Evolutionary conservation across 2,888 invertebrate species (phyloP).

Genomic region (Erebia aethiops): DNA sequence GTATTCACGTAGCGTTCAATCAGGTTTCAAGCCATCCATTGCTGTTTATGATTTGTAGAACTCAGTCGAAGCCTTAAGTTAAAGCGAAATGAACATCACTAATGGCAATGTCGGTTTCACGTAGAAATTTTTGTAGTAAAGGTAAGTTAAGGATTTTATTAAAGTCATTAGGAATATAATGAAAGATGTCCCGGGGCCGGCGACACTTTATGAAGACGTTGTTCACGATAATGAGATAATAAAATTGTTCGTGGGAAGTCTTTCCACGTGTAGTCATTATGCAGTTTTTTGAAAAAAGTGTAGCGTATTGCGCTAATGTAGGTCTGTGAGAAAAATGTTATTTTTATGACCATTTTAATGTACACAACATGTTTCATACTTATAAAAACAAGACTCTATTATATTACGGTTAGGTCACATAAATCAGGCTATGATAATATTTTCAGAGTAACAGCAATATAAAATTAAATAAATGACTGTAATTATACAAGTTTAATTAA

Average conservation of each 20-base stretch:
- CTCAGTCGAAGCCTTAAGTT: conserved; percentile 14
- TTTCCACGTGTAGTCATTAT: conserved; percentile 44
- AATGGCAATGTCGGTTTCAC: neutral
- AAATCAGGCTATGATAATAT: conserved; percentile 1
- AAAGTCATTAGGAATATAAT: conserved; percentile 70
- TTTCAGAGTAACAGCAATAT: neutral
- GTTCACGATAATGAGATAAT: conserved; percentile 76
- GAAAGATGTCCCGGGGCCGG: conserved; percentile 72
- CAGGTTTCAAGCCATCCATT: conserved; percentile 42
- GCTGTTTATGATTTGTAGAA: conserved; percentile 28
- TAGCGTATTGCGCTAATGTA: conserved; percentile 35
- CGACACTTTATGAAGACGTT: conserved; percentile 77
- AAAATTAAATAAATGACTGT: conserved; percentile 9
- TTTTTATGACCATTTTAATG: conserved; percentile 21
- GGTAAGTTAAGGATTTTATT: conserved; percentile 66
- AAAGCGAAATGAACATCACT: conserved; percentile 47
- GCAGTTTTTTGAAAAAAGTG: conserved; percentile 36
- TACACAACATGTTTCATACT: neutral
- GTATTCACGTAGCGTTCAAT: conserved; percentile 23
- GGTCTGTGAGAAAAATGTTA: conserved; percentile 11
- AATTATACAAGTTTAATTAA: conserved; percentile 13
- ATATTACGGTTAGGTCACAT: neutral
- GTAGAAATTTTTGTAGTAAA: conserved; percentile 39
- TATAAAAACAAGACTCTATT: conserved; percentile 1
- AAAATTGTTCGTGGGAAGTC: conserved; percentile 66